Conservation (phyloP, 2,888 invertebrate genomes). For the Litoditis marina region DNA sequence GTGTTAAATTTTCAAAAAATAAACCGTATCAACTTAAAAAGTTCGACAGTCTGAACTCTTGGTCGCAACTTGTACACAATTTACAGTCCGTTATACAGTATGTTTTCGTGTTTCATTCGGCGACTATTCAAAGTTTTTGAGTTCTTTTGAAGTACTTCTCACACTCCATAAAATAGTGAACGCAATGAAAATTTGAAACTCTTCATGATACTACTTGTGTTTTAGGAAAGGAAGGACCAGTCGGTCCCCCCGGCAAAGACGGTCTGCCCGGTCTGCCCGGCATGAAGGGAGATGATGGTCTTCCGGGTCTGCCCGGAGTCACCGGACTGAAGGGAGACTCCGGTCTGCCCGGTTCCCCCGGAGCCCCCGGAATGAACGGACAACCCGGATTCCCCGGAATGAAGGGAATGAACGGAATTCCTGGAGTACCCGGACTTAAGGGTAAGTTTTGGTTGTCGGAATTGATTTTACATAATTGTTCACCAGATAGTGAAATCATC, state of each 20-base stretch:
- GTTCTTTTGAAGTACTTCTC: no score
- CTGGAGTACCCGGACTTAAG: conserved; percentile 69
- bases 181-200: neutral
- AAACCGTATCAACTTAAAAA: no score
- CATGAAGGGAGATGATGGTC: conserved; percentile 43
- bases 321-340: conserved; percentile 54
- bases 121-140: no score
- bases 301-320: conserved; percentile 54
- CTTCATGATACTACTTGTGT: no score
- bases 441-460: conserved; percentile 62
- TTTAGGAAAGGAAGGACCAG: conserved; percentile 66
- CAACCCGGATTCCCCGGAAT: conserved; percentile 43
- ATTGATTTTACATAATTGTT: no score
- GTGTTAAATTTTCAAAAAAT: no score
- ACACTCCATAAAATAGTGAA: no score
- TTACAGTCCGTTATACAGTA: no score
- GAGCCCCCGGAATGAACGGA: conserved; percentile 43
- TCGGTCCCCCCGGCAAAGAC: conserved; percentile 71
- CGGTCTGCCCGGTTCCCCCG: conserved; percentile 33
- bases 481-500: no score
- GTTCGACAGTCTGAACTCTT: no score
- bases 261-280: conserved; percentile 56
- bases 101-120: neutral
- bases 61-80: no score
- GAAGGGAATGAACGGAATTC: conserved; percentile 46